Conservation (phyloP, 2,113 vertebrate genomes). For the Tychaedon coryphoeus region DNA sequence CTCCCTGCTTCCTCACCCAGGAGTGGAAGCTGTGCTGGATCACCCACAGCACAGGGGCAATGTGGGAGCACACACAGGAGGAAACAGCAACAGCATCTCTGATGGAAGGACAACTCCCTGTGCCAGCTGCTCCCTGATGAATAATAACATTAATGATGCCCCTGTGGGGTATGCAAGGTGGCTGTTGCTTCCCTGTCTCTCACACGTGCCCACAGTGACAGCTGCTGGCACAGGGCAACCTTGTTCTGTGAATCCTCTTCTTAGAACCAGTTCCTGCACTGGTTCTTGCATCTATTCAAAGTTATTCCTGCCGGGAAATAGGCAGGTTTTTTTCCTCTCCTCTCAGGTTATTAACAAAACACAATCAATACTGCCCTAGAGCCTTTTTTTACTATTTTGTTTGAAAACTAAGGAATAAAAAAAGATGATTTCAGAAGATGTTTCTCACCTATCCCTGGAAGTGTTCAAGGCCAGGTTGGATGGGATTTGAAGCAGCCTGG, state of each 20-base stretch:
- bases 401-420: background rate
- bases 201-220: background rate
- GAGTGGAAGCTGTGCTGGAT: background rate
- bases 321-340: fast-evolving
- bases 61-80: background rate
- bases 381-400: background rate
- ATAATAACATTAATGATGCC: background rate
- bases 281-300: background rate
- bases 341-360: background rate
- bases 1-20: background rate
- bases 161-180: background rate
- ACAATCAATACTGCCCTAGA: background rate
- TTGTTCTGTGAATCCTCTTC: background rate
- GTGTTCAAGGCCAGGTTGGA: background rate
- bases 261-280: background rate
- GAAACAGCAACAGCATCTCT: background rate
- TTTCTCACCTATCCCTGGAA: background rate
- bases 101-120: background rate
- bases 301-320: background rate
- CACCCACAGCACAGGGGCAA: background rate
- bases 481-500: background rate
- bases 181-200: background rate
- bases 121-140: background rate
- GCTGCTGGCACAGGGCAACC: background rate
- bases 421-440: background rate